Evolutionary conservation across 1,140 invertebrate genomes (phyloP), one percentile per base, ranked within the genome.

Genomic region (Aphelenchoides besseyi): DNA sequence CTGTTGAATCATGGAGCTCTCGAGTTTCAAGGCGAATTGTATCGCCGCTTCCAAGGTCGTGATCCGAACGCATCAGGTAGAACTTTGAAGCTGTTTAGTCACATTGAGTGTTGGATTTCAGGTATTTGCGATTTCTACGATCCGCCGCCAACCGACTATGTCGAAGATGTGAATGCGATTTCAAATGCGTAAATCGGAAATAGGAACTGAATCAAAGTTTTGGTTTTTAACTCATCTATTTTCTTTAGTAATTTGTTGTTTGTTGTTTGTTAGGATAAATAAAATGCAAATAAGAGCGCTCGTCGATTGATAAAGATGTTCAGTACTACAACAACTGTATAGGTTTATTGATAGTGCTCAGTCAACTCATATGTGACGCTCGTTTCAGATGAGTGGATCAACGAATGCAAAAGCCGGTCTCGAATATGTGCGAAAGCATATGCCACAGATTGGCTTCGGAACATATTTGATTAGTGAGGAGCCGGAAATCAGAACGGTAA

Each of bases 101-200:
- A n/a, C n/a, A n/a, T n/a, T n/a, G n/a, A n/a, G n/a, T n/a, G n/a
- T n/a, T n/a, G n/a, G n/a, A n/a, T n/a, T n/a, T n/a, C 75, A 23
- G 75, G 75, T 18, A 83, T 83, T n/a, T 84, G 81, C 53, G 82
- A 83, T 54, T 84, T 83, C 71, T 79, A 83, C 70, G 82, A 84
- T 61, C 82, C 81, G n/a, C 78, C 78, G 18, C 52, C 74, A 3
- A 9, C 23, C 28, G 28, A 41, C 41, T 28, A 73, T 16, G 26
- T 30, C 3, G 69, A 71, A 29, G 69, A 74, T 28, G 68, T 18
- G 53, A 67, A 69, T n/a, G 64, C n/a, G 1, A 2, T 23, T 32
- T 23, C 57, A 16, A 61, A 18, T 48, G 41, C 41, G 41, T 48
- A 23, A 48, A 48, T 12, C 41, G 41, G 41, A 48, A 48, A 23